phyloP scores from a whole-genome alignment of 92 coral and sea anemone genomes.

The Umimayanthus chanpuru region DNA sequence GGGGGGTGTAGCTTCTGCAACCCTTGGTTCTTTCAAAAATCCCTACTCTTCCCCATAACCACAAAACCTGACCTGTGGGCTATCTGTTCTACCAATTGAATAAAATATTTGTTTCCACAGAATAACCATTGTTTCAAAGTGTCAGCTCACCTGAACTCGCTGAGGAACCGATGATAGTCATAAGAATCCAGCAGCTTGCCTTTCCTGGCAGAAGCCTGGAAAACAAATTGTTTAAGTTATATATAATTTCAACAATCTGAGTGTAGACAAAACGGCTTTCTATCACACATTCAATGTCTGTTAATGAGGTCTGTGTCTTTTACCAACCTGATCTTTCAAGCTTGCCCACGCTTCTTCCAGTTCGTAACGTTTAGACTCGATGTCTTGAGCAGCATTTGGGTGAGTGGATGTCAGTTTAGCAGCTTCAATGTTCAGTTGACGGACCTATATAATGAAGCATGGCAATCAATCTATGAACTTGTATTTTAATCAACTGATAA shows the following conservation, averaged over 20 bases:
- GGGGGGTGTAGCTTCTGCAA: no score
- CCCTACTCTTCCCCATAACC: no score
- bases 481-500: neutral
- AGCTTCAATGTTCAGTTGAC: conserved; percentile 96
- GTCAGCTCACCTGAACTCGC: conserved; percentile 79
- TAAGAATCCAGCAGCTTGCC: conserved; percentile 94
- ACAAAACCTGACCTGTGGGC: no score
- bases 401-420: conserved; percentile 93
- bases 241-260: neutral
- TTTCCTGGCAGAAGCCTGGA: conserved; percentile 95
- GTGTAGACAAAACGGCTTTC: no score
- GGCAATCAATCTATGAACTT: neutral
- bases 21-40: no score
- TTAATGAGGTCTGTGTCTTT: neutral
- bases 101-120: neutral
- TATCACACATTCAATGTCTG: neutral
- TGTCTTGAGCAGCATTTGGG: conserved; percentile 93
- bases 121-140: neutral
- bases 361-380: conserved; percentile 95
- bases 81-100: no score
- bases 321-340: conserved; percentile 91
- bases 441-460: conserved; percentile 66
- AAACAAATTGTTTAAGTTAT: neutral
- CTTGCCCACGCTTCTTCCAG: conserved; percentile 98
- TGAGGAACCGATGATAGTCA: conserved; percentile 95